Evolutionary conservation across 2,888 invertebrate genomes (phyloP).

Genomic region (Ommatoiulus sabulosus): DNA sequence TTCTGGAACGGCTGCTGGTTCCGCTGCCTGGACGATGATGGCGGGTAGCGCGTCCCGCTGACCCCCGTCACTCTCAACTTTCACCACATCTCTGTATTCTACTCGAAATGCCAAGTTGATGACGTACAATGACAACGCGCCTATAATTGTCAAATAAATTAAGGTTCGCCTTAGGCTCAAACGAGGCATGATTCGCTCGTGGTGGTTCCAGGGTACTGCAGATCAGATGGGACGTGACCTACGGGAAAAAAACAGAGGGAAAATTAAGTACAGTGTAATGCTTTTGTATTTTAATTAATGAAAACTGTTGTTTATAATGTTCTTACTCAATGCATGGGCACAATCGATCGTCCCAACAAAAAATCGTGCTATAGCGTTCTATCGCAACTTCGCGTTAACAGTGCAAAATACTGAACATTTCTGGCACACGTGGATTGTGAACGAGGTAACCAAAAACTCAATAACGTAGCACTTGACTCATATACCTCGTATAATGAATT

Average conservation of each 20-base stretch:
- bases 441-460: no score
- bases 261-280: no score
- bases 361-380: no score
- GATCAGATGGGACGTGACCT: not conserved
- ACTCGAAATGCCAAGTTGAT: conserved; percentile 17
- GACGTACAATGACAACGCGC: not conserved
- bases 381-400: no score
- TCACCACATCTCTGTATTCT: not conserved
- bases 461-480: no score
- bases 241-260: not conserved
- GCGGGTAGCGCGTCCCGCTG: not conserved
- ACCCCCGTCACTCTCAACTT: not conserved
- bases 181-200: not conserved
- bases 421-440: no score
- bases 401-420: no score
- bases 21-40: not conserved
- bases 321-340: no score
- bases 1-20: not conserved
- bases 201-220: not conserved
- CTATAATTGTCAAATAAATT: conserved; percentile 28
- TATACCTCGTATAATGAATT: no score
- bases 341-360: no score
- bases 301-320: no score
- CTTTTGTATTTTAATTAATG: no score
- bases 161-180: not conserved